Evolutionary conservation across 2,797 vertebrate genomes (phyloP), one percentile per base, ranked within the genome.

Genomic region (Mormyrops boulengeri): DNA sequence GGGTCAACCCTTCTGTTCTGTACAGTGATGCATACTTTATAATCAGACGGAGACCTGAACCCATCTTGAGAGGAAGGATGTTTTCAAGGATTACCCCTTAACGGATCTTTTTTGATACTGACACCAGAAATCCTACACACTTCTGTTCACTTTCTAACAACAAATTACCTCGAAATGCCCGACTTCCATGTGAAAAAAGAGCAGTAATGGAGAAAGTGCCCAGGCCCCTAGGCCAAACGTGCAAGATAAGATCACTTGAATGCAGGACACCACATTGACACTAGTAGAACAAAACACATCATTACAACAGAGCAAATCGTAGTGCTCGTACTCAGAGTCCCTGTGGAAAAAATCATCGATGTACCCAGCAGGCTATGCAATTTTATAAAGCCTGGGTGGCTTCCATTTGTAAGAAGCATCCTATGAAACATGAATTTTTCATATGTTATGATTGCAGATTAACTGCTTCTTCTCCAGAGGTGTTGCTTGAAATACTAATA

Each of bases 1-100:
- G 93, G 94, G 92, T 94, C 92, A 93, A 92, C 89, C 66, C 89
- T 89, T 91, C 82, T 92, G 89, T 57, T 89, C 50, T 44, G 26
- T 34, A 47, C 30, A 88, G 85, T 49, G 52, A 91, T 47, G 44
- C 44, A 55, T 85, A 80, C 49, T 82, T 85, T 57, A 88, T 34
- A 60, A 88, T 85, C 89, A 66, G 44, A 90, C n/a, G 57, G 41
- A 85, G 55, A 62, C 26, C 77, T 30, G 53, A 22, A 66, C 88
- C 34, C 88, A 50, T 44, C 34, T 82, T 55, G 9, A 84, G 2
- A 30, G 50, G n/a, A 22, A 34, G 52, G 8, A 22, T 26, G 22
- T 44, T 89, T 66, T 66, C 88, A 69, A 89, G 62, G 19, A 86
- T 87, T 55, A 77, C 19, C 19, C 14, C 47, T 12, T 52, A 26